phyloP scores from a whole-genome alignment of 2,797 vertebrate species.

The Cirrhinus mrigala region DNA sequence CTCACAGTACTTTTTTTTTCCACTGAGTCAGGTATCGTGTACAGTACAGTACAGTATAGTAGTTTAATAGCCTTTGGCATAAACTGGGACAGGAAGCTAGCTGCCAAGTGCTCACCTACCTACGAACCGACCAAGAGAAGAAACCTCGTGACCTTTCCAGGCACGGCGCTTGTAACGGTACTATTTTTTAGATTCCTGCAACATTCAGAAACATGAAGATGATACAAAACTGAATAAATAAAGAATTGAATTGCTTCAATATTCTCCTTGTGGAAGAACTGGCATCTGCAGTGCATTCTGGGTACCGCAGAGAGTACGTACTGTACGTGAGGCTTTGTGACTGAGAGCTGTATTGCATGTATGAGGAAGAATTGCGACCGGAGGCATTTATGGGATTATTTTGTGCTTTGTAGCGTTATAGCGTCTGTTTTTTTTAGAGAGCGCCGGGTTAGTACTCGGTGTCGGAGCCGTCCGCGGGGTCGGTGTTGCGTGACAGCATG shows the following conservation, averaged over 20 bases:
- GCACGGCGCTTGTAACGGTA: constrained; percentile 26
- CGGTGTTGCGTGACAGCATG: constrained; percentile 86
- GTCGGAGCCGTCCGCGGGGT: constrained; percentile 80
- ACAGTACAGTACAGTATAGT: constrained; percentile 35
- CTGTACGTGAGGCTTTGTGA: background rate
- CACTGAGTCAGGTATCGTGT: background rate
- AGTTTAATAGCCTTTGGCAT: constrained; percentile 48
- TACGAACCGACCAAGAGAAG: constrained; percentile 7
- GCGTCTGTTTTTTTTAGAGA: background rate
- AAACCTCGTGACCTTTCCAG: constrained; percentile 10
- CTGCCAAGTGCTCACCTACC: constrained; percentile 34
- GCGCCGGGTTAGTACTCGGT: constrained; percentile 75
- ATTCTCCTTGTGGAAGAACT: constrained; percentile 17
- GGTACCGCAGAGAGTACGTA: background rate
- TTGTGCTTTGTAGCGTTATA: background rate
- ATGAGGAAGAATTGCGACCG: constrained; percentile 38
- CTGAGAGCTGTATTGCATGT: constrained; percentile 52
- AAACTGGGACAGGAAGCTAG: constrained; percentile 45
- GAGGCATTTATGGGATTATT: constrained; percentile 25
- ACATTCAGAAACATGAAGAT: constrained; percentile 51
- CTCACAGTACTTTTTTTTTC: background rate
- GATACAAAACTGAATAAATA: constrained; percentile 35
- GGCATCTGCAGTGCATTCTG: constrained; percentile 25
- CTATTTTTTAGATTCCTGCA: constrained; percentile 39
- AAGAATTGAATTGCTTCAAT: constrained; percentile 19